These are phyloP conservation scores for Leistus spinibarbis DNA, from an alignment of 2,888 invertebrate species.

Conservation along the genomic window DNA sequence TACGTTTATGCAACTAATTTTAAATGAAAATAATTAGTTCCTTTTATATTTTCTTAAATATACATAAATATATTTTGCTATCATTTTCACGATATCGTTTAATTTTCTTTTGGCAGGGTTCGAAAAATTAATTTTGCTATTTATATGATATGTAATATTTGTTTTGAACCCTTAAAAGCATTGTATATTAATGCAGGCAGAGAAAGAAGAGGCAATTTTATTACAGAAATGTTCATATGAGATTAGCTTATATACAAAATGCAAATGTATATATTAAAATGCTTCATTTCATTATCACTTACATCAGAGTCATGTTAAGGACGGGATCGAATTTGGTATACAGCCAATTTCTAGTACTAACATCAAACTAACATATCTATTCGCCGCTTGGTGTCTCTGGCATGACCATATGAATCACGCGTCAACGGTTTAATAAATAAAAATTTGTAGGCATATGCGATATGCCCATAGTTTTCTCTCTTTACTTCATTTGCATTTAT, in stretches of 20 bases:
- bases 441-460: too few relatives aligned
- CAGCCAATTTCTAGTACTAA: too few relatives aligned
- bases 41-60: background rate
- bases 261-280: background rate
- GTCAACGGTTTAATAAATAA: background rate
- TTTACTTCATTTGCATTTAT: too few relatives aligned
- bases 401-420: too few relatives aligned
- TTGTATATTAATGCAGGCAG: conserved; percentile 14
- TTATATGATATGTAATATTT: background rate
- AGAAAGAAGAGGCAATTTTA: background rate
- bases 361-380: too few relatives aligned
- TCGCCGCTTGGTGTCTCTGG: too few relatives aligned
- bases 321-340: too few relatives aligned
- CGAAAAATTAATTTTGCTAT: conserved; percentile 21
- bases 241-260: background rate
- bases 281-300: background rate
- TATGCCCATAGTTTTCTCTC: too few relatives aligned
- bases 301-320: background rate
- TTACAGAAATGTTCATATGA: too few relatives aligned
- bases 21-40: too few relatives aligned
- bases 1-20: background rate
- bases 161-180: background rate
- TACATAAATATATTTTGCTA: background rate
- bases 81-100: background rate
- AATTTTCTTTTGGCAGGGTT: conserved; percentile 4